Evolutionary conservation across 1,140 invertebrate genomes (phyloP), one percentile per base, ranked within the genome.

Genomic region (Diprion similis): DNA sequence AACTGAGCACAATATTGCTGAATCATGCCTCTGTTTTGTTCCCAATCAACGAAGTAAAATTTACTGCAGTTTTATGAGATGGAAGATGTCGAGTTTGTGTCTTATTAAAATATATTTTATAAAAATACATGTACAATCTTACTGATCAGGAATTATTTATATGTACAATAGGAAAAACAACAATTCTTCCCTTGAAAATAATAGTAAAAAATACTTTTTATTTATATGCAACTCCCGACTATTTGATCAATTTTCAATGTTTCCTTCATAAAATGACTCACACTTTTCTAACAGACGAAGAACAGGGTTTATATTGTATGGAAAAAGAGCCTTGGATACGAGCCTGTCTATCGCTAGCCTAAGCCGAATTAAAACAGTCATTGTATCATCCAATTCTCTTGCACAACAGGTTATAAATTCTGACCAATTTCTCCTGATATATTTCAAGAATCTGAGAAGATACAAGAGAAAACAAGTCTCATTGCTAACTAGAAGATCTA

Each of bases 381-480:
- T 97, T 45, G 93, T 95, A 79, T 94, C 92, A 78, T 95, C 94
- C 19, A 96, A 84, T 73, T 94, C 94, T 77, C 92, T 90, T 73
- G 92, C 93, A 84, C 95, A 96, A 74, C 92, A 93, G 37, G 90
- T 89, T 0, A 95, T 90, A 83, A 97, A 97, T 80, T 94, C 94
- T 0, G 90, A 86, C 95, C 95, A 97, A 84, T 96, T 95, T 77
- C 93, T 90, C 75, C 93, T 89, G 13, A 96, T 92, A 87, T 95
- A 96, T 80, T 97, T 97, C 18, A 98, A 89, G 81, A 97, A 94
- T 77, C 95, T 90, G 69, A 96, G 88, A 69, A 98, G 87, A 88
- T 97, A 98, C 6, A 96, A 86, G 65, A 97, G 86, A 84, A 97
- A 97, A 86, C 95, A 96, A 8, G 96, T 98, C 85, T 97, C 96